A percentile compares a stretch with the other conserved stretches of the same genome.
phyloP scores from a whole-genome alignment of 2,888 invertebrate species.

The Microlaimidae sp. region DNA sequence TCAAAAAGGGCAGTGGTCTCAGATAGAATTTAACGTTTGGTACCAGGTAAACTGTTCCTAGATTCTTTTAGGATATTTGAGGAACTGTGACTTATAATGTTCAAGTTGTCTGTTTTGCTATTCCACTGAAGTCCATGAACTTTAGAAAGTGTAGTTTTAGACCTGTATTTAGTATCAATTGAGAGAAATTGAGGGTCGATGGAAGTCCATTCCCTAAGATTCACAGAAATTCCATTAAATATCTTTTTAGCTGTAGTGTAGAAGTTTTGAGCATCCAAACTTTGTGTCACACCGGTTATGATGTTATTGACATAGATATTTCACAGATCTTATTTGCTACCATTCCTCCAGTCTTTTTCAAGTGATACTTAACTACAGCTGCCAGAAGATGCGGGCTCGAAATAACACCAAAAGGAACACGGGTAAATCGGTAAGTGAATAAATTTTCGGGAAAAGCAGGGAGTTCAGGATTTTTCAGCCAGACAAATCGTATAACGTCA shows the following conservation, averaged over 20 bases:
- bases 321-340: no score
- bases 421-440: not conserved
- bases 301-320: constrained; percentile 7
- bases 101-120: not conserved
- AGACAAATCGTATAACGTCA: constrained; percentile 7
- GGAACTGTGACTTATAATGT: not conserved
- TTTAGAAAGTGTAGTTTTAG: not conserved
- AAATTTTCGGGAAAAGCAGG: not conserved
- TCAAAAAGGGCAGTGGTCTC: not conserved
- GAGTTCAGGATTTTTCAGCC: not conserved
- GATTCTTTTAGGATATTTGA: no score
- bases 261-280: not conserved
- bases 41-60: not conserved
- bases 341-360: no score
- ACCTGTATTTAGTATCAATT: not conserved
- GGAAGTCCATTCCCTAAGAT: constrained; percentile 6
- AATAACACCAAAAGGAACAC: constrained; percentile 11
- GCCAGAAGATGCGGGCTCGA: constrained; percentile 3
- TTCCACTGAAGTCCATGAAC: constrained; percentile 9
- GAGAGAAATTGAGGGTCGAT: not conserved
- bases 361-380: no score
- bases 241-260: constrained; percentile 1
- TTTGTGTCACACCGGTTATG: not conserved
- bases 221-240: constrained; percentile 5
- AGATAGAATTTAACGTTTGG: not conserved